These are phyloP conservation scores for Hoplodrina ambigua DNA, from an alignment of 2,888 invertebrate genomes.

Conservation along the genomic window DNA sequence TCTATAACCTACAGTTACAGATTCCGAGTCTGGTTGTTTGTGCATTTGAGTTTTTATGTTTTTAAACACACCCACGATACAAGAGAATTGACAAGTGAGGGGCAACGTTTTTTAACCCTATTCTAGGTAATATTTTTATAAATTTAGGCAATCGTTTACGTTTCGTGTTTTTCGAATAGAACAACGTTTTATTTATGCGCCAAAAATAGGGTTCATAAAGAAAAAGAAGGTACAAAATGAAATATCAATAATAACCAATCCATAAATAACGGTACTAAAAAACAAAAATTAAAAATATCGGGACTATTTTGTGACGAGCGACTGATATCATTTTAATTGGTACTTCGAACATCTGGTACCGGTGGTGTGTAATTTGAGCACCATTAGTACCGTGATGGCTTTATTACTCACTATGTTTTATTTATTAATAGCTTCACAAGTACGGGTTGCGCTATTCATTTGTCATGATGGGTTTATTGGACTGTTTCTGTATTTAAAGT, in stretches of 20 bases:
- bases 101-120: too few species aligned
- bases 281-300: slow-evolving; percentile 28
- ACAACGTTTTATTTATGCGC: too few species aligned
- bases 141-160: too few species aligned
- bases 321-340: slow-evolving; percentile 70
- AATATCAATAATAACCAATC: slow-evolving; percentile 15
- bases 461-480: slow-evolving; percentile 11
- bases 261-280: slow-evolving; percentile 29
- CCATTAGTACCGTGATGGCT: slow-evolving; percentile 66
- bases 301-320: slow-evolving; percentile 30
- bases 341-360: slow-evolving; percentile 64
- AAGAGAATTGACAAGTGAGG: too few species aligned
- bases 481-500: not conserved
- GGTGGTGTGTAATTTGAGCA: slow-evolving; percentile 67
- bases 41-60: too few species aligned
- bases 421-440: slow-evolving; percentile 58
- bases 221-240: not conserved
- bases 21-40: too few species aligned
- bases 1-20: too few species aligned
- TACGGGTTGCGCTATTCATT: slow-evolving; percentile 39
- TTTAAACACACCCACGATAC: too few species aligned
- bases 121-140: too few species aligned
- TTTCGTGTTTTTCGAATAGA: too few species aligned
- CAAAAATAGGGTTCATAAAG: too few species aligned
- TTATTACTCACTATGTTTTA: slow-evolving; percentile 63